Conservation (phyloP, 2,113 vertebrate genomes). For the Prionailurus viverrinus region DNA sequence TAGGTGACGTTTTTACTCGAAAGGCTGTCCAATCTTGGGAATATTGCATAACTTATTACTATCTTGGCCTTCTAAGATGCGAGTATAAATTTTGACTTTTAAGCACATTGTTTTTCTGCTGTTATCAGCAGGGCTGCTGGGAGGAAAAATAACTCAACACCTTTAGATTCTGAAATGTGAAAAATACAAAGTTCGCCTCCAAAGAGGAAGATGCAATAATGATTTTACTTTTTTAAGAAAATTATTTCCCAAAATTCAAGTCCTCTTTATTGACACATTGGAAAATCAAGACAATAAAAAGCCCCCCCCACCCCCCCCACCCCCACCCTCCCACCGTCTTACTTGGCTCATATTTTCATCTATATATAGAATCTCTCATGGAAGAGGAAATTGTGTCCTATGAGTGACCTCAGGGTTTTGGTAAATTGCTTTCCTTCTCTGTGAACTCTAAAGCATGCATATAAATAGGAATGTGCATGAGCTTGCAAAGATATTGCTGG, state of each 20-base stretch:
- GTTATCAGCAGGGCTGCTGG: not conserved
- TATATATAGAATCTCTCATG: conserved; percentile 9
- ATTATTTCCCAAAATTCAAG: conserved; percentile 12
- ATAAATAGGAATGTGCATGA: conserved; percentile 34
- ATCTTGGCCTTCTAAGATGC: not conserved
- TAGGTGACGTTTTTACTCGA: not conserved
- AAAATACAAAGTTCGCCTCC: not conserved
- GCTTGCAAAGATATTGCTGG: conserved; percentile 52
- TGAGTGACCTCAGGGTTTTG: conserved; percentile 26
- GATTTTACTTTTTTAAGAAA: conserved; percentile 3
- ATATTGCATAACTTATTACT: conserved; percentile 5
- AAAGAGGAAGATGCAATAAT: not conserved
- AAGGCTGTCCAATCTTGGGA: not conserved
- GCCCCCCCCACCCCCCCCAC: too few relatives aligned
- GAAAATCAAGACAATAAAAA: conserved; percentile 18
- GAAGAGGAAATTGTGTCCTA: conserved; percentile 62
- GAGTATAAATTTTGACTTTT: conserved; percentile 28
- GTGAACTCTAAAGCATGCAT: conserved; percentile 47
- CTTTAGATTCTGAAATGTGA: not conserved
- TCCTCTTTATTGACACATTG: not conserved
- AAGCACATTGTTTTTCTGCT: not conserved
- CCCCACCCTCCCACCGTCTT: not conserved
- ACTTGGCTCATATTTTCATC: not conserved
- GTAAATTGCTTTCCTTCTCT: conserved; percentile 49
- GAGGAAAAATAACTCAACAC: not conserved